Evolutionary conservation across 2,888 invertebrate species (phyloP), one percentile per base, ranked within the genome.

Genomic region (Pinctada fucata): DNA sequence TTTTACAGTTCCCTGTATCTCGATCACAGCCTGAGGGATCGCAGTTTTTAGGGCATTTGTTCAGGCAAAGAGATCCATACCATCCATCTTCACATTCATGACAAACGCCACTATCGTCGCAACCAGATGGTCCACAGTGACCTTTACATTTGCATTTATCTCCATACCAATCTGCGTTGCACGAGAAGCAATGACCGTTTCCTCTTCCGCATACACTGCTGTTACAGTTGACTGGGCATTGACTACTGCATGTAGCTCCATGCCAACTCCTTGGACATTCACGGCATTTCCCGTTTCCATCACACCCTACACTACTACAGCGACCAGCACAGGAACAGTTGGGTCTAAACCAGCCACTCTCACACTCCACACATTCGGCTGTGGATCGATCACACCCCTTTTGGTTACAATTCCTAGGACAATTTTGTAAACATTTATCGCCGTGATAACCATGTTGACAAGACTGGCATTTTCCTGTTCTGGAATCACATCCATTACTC

Each of bases 11-110:
- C 45, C 85, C 85, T 65, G 75, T 75, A 8, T 10, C n/a, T 70
- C 80, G 75, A 66, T 81, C 58, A 75, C 86, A 86, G 51, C 73
- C 72, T 65, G 71, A 72, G n/a, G 75, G 66, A 47, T 69, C 58
- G 64, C 83, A 83, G 10, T 79, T 63, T 2, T 6, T 6, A 51
- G 78, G 76, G 65, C 85, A 85, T 13, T 63, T 65, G 2, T 16
- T 48, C 10, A 83, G 79, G 78, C 87, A 87, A 2, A 51, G 64
- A 0, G 63, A 13, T 6, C 87, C 87, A 76, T 82, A 83, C 52
- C 65, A 81, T 4, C 80, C 81, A 5, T 80, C 68, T 68, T 83
- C 76, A 79, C 85, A 85, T 6, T 63, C 71, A 2, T 69, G 65
- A 74, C 87, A 85, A 3, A 70, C 65, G 45, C 83, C 79, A 63